Evolutionary conservation across 1,140 invertebrate species (phyloP).

Genomic region (Heliconius hermathena): DNA sequence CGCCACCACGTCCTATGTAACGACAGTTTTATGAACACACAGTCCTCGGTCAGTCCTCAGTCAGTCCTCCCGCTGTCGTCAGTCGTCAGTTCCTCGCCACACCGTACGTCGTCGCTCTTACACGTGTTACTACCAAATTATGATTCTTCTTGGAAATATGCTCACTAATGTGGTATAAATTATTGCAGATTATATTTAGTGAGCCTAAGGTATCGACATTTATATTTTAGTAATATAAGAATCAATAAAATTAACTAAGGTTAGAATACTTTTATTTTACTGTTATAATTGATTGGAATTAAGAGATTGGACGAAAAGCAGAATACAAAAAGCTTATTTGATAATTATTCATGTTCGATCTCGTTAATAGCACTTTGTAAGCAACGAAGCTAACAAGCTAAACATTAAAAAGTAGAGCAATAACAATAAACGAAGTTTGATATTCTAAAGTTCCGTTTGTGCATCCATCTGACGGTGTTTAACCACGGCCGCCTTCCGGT

Average conservation of each 20-base stretch:
- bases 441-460: conserved; percentile 3
- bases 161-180: neutral
- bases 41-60: neutral
- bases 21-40: conserved; percentile 19
- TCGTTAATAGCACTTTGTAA: neutral
- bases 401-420: neutral
- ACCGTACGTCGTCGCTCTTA: neutral
- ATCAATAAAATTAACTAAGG: no score
- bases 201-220: neutral
- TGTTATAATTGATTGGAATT: no score
- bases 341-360: neutral
- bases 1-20: neutral
- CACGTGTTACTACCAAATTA: conserved; percentile 17
- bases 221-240: neutral
- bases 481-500: conserved; percentile 15
- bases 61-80: neutral
- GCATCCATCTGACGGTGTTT: neutral
- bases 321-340: no score
- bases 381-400: neutral
- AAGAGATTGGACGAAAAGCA: no score
- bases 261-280: no score
- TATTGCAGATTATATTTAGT: neutral
- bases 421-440: conserved; percentile 1
- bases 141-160: conserved; percentile 16
- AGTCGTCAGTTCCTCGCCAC: neutral